Conservation (phyloP, 1,140 invertebrate species). For the Papilio dardanus region DNA sequence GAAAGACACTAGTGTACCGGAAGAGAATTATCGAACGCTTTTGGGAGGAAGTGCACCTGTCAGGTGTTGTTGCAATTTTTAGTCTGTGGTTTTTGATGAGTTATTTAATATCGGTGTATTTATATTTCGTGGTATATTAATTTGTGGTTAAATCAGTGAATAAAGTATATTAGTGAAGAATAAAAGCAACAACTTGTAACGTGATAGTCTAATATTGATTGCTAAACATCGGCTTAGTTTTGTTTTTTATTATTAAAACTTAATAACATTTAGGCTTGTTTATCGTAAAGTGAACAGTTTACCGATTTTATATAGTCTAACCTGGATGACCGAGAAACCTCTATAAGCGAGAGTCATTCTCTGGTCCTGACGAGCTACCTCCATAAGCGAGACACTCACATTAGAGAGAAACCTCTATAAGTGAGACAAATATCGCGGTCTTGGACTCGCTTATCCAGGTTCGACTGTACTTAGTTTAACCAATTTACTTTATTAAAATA, state of each 20-base stretch:
- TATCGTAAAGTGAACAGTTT: too few species aligned
- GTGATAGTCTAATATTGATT: not conserved
- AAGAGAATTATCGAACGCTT: constrained; percentile 46
- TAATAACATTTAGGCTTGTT: not conserved
- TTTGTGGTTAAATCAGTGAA: not conserved
- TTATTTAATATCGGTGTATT: not conserved
- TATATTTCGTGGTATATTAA: not conserved
- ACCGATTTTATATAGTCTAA: too few species aligned
- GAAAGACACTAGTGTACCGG: constrained; percentile 49
- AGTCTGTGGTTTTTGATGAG: constrained; percentile 3
- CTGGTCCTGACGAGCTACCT: too few species aligned
- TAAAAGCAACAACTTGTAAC: not conserved
- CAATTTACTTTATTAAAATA: too few species aligned
- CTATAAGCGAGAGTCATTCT: too few species aligned
- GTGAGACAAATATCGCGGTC: too few species aligned
- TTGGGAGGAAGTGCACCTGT: constrained; percentile 30
- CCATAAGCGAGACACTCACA: too few species aligned
- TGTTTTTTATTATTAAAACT: not conserved
- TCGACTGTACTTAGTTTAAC: too few species aligned
- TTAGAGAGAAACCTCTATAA: too few species aligned
- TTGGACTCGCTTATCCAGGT: too few species aligned
- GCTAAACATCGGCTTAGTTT: not conserved
- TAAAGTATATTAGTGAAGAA: not conserved
- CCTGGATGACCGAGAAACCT: too few species aligned
- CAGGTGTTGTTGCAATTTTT: constrained; percentile 42